Evolutionary conservation across 2,797 vertebrate species (phyloP).

Genomic region (Rhinogobio ventralis): DNA sequence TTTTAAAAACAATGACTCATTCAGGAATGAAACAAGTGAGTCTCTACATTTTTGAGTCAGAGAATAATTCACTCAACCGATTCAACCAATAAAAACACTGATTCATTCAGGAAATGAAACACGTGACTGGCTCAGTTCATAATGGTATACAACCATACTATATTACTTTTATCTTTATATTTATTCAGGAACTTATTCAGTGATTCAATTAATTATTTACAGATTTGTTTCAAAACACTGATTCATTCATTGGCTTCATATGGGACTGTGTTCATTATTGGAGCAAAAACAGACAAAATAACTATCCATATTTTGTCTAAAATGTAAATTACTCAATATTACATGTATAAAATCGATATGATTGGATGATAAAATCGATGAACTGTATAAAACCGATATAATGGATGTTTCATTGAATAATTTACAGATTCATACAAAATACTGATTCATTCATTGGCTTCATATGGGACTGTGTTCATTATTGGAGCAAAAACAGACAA

Average conservation of each 20-base stretch:
- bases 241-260: background rate
- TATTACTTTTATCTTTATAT: background rate
- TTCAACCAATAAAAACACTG: background rate
- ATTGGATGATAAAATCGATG: too few species aligned
- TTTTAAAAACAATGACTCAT: background rate
- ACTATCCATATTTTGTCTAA: background rate
- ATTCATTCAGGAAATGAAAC: background rate
- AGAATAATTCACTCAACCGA: background rate
- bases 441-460: background rate
- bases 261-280: background rate
- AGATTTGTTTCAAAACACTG: background rate
- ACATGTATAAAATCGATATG: background rate
- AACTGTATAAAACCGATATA: too few species aligned
- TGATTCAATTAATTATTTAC: background rate
- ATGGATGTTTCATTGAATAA: background rate
- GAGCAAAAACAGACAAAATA: background rate
- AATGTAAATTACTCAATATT: background rate
- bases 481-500: background rate
- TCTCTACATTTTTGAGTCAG: background rate
- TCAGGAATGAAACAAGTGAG: background rate
- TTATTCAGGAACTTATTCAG: background rate
- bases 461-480: background rate
- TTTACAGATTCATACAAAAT: background rate
- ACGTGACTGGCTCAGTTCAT: background rate
- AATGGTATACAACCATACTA: background rate